phyloP scores from a whole-genome alignment of 2,888 invertebrate genomes.

The Rugalucina vietnamica region DNA sequence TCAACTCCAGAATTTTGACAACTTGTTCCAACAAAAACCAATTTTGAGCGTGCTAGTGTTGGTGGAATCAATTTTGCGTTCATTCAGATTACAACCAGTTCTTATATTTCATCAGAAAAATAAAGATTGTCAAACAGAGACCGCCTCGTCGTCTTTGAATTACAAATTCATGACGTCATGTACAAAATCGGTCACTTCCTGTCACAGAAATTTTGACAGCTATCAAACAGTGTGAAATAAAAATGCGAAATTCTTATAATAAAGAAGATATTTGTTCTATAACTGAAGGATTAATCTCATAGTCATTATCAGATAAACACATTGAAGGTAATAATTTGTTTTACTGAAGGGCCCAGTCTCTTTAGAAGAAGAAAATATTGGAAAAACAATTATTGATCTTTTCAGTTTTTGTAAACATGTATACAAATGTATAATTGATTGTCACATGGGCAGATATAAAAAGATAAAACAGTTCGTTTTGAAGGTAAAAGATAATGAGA shows the following conservation, averaged over 20 bases:
- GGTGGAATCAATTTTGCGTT: no score
- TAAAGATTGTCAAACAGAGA: no score
- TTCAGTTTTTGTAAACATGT: no score
- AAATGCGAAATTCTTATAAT: not conserved
- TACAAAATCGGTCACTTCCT: not conserved
- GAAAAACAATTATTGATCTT: not conserved
- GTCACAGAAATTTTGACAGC: conserved; percentile 8
- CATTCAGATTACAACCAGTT: no score
- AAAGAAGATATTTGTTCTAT: not conserved
- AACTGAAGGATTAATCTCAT: not conserved
- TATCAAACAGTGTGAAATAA: not conserved
- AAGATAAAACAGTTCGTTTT: no score
- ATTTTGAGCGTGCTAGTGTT: no score
- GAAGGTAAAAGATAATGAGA: no score
- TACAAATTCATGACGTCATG: conserved; percentile 17
- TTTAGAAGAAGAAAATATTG: not conserved
- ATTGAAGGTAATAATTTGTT: not conserved
- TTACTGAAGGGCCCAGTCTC: not conserved
- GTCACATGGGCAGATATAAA: not conserved
- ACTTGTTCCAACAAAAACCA: no score
- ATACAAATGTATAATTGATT: not conserved
- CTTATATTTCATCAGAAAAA: no score
- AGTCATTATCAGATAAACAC: not conserved
- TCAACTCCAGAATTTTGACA: not conserved
- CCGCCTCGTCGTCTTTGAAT: not conserved